Conservation (phyloP, 2,113 vertebrate genomes). For the Phoenicopterus ruber region DNA sequence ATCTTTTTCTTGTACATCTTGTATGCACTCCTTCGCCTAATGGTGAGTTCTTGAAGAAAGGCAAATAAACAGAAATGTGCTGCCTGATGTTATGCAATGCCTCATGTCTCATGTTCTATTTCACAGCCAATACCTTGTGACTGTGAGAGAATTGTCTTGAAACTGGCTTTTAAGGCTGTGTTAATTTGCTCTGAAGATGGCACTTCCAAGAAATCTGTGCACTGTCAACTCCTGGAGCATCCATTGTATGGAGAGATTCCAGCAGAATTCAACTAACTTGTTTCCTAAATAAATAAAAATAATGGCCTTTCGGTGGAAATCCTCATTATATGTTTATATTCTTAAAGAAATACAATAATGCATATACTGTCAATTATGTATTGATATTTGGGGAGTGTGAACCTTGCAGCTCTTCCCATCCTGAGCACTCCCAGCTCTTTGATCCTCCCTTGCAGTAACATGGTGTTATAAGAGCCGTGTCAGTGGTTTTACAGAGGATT, state of each 20-base stretch:
- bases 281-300: constrained; percentile 20
- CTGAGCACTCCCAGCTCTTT: background rate
- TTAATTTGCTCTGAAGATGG: background rate
- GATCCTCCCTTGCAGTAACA: rapidly evolving
- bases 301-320: background rate
- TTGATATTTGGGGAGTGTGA: background rate
- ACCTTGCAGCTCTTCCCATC: background rate
- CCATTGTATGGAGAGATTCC: background rate
- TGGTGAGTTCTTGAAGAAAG: constrained; percentile 1
- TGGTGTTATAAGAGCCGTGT: background rate
- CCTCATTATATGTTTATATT: background rate
- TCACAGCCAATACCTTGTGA: background rate
- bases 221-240: background rate
- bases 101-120: background rate
- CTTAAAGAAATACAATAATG: background rate
- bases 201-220: background rate
- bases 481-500: background rate
- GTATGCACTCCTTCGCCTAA: constrained; percentile 17
- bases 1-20: constrained; percentile 19
- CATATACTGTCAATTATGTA: background rate
- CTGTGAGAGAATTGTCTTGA: background rate
- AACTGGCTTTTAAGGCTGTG: background rate
- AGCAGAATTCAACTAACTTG: background rate
- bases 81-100: background rate
- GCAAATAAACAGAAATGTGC: constrained; percentile 36